Evolutionary conservation across 2,113 vertebrate genomes (phyloP).

Genomic region (Aspiorhynchus laticeps): DNA sequence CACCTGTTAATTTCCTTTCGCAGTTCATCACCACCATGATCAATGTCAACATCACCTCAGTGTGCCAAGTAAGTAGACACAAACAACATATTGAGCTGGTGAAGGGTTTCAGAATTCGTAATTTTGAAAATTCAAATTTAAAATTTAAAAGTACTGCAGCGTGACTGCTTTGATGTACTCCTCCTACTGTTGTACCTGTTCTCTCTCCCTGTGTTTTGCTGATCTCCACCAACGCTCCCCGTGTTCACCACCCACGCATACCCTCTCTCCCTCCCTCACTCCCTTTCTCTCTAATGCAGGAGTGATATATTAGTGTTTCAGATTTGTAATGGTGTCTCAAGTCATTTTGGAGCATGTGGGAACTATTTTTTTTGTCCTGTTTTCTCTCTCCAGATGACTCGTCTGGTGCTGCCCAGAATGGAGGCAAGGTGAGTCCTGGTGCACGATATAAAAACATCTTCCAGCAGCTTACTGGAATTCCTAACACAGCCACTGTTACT

Average conservation of each 20-base stretch:
- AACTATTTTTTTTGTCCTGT: background rate
- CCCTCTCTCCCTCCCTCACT: constrained; percentile 55
- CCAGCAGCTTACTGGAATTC: background rate
- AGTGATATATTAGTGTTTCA: constrained; percentile 18
- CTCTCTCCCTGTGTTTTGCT: constrained; percentile 74
- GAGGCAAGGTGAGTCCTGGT: constrained; percentile 85
- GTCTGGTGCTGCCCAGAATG: constrained; percentile 92
- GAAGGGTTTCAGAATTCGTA: background rate
- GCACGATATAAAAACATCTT: background rate
- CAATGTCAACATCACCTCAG: constrained; percentile 86
- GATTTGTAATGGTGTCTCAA: constrained; percentile 38
- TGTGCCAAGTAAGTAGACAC: constrained; percentile 83
- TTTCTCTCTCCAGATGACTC: constrained; percentile 84
- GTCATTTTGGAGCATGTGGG: background rate
- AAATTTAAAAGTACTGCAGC: background rate
- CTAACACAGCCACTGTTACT: background rate
- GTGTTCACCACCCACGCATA: constrained; percentile 72
- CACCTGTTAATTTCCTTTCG: constrained; percentile 12
- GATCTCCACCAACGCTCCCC: constrained; percentile 77
- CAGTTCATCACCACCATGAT: constrained; percentile 86
- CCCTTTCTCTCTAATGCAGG: constrained; percentile 9
- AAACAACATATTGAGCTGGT: background rate
- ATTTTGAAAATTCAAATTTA: background rate
- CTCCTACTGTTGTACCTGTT: constrained; percentile 66
- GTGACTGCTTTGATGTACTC: constrained; percentile 50